These are phyloP conservation scores for Habrosyne pyritoides DNA, from an alignment of 2,888 invertebrate genomes.

Conservation along the genomic window DNA sequence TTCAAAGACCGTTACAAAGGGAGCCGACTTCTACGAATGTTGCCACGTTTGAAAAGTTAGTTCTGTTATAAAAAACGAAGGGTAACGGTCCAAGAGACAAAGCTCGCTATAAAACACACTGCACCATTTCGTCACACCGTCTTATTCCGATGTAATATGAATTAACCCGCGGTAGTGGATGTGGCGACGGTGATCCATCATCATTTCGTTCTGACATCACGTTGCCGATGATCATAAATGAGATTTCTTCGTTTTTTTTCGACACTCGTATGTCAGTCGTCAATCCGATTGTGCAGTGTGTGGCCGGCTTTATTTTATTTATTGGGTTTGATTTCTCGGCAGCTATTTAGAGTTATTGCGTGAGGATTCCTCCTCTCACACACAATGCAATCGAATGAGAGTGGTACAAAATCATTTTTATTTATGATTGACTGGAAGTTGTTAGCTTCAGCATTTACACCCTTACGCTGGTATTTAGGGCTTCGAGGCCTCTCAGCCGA, in stretches of 20 bases:
- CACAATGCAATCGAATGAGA: background rate
- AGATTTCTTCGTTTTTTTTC: constrained; percentile 48
- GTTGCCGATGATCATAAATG: constrained; percentile 50
- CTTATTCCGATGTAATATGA: constrained; percentile 34
- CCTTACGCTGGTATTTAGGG: too few species aligned
- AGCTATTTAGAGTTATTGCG: constrained; percentile 6
- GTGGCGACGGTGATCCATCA: constrained; percentile 50
- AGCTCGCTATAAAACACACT: background rate
- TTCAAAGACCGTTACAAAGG: background rate
- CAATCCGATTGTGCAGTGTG: constrained; percentile 42
- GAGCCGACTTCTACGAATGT: constrained; percentile 2
- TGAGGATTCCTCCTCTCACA: background rate
- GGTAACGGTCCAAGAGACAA: constrained; percentile 5
- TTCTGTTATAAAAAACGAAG: background rate
- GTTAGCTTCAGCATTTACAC: too few species aligned
- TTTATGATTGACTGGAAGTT: too few species aligned
- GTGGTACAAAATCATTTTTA: background rate
- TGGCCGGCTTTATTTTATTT: constrained; percentile 33
- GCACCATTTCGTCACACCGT: constrained; percentile 44
- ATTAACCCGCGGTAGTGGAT: constrained; percentile 31
- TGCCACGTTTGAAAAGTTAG: background rate
- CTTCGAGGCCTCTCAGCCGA: too few species aligned
- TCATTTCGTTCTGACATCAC: constrained; percentile 51
- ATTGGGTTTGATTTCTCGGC: constrained; percentile 23
- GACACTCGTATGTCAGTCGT: constrained; percentile 35